Conservation (phyloP, 2,888 invertebrate species). For the Rhagonycha fulva region DNA sequence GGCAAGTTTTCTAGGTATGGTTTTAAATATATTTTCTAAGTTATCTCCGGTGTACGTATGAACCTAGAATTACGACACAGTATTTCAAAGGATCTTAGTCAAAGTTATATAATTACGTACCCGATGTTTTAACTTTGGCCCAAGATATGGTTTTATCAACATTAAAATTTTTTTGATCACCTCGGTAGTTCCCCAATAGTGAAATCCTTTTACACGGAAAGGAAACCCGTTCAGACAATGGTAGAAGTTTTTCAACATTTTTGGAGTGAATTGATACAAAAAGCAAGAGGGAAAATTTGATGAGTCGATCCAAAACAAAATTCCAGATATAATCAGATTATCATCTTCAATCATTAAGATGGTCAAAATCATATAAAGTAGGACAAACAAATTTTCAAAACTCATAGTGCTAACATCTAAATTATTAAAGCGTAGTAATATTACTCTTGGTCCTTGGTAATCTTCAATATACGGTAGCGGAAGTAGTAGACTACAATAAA, state of each 20-base stretch:
- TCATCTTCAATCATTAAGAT: background rate
- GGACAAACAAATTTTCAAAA: background rate
- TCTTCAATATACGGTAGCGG: background rate
- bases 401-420: background rate
- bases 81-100: no score
- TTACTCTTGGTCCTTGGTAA: background rate
- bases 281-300: background rate
- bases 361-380: background rate
- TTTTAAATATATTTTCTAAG: background rate
- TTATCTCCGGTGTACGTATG: background rate
- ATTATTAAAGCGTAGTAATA: background rate
- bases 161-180: background rate
- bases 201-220: background rate
- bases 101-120: background rate
- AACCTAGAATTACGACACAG: background rate
- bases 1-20: background rate
- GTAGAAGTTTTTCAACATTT: background rate
- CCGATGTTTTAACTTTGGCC: background rate
- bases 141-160: background rate
- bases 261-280: background rate
- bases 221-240: background rate
- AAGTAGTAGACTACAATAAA: background rate
- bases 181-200: background rate
- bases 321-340: background rate
- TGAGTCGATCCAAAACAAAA: background rate